phyloP scores from a whole-genome alignment of 2,797 vertebrate genomes.

The Limosa lapponica region DNA sequence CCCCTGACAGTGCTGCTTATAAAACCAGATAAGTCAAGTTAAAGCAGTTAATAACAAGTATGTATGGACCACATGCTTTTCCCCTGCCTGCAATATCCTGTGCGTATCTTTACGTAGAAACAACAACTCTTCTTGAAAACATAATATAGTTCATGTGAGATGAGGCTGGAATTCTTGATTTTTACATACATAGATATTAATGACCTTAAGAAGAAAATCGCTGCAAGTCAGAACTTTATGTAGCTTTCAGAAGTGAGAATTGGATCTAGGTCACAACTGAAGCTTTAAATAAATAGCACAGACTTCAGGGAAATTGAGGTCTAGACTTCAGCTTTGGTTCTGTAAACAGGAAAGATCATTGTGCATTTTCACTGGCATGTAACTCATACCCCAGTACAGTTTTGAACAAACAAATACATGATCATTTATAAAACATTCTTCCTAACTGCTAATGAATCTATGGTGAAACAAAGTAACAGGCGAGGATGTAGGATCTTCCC shows the following conservation, averaged over 20 bases:
- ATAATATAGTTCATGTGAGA: neutral
- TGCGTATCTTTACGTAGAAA: neutral
- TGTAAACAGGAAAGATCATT: slow-evolving; percentile 26
- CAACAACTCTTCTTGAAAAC: neutral
- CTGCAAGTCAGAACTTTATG: neutral
- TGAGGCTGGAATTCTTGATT: neutral
- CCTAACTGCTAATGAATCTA: neutral
- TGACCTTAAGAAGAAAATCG: neutral
- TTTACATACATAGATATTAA: neutral
- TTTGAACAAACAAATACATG: neutral
- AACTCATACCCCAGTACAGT: neutral
- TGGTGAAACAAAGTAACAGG: neutral
- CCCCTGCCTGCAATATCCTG: neutral
- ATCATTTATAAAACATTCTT: neutral
- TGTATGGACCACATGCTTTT: neutral
- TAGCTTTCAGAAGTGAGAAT: neutral
- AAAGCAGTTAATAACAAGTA: slow-evolving; percentile 2
- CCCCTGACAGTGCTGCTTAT: neutral
- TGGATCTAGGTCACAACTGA: slow-evolving; percentile 44
- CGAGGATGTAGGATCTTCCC: neutral
- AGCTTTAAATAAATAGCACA: slow-evolving; percentile 38
- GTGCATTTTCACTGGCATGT: neutral
- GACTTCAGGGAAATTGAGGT: neutral
- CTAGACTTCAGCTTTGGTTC: neutral
- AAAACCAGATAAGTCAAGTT: neutral